phyloP scores from a whole-genome alignment of 2,888 invertebrate species.

The Tenthredo distinguenda region DNA sequence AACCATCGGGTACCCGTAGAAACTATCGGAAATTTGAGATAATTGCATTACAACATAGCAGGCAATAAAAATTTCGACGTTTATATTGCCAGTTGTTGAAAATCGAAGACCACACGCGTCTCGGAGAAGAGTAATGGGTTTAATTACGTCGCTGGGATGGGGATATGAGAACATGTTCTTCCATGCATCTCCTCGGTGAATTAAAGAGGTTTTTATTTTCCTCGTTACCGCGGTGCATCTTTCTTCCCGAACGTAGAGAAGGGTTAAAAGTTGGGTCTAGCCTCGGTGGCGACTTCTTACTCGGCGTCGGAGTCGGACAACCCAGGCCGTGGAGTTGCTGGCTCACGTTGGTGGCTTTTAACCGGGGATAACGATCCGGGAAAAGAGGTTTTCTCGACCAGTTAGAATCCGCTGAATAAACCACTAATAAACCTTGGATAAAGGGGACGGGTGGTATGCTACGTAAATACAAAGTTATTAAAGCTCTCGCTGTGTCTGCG shows the following conservation, averaged over 20 bases:
- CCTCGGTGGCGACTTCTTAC: slow-evolving; percentile 63
- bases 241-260: not conserved
- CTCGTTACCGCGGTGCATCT: not conserved
- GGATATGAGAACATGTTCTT: slow-evolving; percentile 8
- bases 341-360: slow-evolving; percentile 24
- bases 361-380: slow-evolving; percentile 29
- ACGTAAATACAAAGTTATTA: not conserved
- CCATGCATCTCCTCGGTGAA: not conserved
- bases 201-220: slow-evolving; percentile 1
- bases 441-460: not conserved
- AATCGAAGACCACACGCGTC: not conserved
- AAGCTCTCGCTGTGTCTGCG: not conserved
- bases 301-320: slow-evolving; percentile 54
- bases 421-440: not conserved
- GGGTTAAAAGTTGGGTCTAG: slow-evolving; percentile 58
- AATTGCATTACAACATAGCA: too few species aligned
- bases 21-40: too few species aligned
- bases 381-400: slow-evolving; percentile 1
- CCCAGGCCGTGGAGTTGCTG: slow-evolving; percentile 15
- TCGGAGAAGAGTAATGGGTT: not conserved
- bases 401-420: slow-evolving; percentile 24
- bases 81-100: too few species aligned
- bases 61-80: too few species aligned
- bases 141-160: not conserved
- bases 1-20: too few species aligned